Conservation (phyloP, 2,797 vertebrate genomes). For the Calcarius lapponicus region DNA sequence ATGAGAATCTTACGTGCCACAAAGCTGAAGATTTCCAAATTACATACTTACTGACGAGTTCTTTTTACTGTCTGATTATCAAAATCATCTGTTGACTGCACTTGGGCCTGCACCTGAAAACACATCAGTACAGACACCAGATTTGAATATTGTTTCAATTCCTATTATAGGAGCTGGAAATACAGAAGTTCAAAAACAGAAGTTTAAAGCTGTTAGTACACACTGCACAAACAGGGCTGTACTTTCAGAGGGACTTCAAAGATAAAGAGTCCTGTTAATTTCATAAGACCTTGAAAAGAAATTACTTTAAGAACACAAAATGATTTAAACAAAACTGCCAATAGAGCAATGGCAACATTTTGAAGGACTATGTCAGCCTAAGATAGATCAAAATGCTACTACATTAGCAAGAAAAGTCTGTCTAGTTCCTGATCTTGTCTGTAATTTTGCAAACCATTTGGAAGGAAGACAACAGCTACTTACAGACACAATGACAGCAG, state of each 20-base stretch:
- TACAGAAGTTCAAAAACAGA: not conserved
- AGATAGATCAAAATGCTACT: not conserved
- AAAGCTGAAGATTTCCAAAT: not conserved
- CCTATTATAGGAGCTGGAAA: not conserved
- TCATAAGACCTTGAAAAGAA: not conserved
- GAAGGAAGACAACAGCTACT: not conserved
- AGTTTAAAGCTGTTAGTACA: not conserved
- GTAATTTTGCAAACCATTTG: not conserved
- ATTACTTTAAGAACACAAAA: not conserved
- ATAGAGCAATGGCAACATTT: not conserved
- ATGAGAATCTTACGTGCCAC: rapidly evolving
- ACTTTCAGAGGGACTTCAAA: not conserved
- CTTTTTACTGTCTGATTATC: conserved; percentile 75
- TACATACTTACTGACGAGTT: conserved; percentile 84
- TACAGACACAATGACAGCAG: not conserved
- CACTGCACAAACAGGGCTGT: not conserved
- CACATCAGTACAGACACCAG: conserved; percentile 28
- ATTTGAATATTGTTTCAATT: conserved; percentile 29
- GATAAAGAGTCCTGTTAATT: not conserved
- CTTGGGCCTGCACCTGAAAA: conserved; percentile 78
- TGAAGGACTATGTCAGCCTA: not conserved
- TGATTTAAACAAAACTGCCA: not conserved
- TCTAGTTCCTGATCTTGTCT: not conserved
- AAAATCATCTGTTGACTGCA: conserved; percentile 75
- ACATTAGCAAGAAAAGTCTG: not conserved